A percentile compares a stretch with the other conserved stretches of the same genome.
Evolutionary conservation across 64 coral and sea anemone genomes (phyloP).

Genomic region (Actinia equina): DNA sequence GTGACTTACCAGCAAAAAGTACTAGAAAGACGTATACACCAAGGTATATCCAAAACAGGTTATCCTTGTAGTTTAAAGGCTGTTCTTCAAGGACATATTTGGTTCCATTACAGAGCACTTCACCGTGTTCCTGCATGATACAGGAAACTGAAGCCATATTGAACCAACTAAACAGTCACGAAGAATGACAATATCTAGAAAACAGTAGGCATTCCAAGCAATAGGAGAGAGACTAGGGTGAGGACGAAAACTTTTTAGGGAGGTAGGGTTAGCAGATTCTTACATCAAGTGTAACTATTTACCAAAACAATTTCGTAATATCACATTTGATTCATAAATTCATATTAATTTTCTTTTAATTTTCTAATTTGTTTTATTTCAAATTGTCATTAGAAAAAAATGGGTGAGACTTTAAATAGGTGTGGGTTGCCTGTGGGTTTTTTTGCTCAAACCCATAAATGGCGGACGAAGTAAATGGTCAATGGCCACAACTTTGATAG

Average conservation of each 20-base stretch:
- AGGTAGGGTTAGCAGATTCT: neutral
- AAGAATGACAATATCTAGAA: neutral
- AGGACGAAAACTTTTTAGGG: neutral
- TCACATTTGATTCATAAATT: neutral
- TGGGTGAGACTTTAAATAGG: too few species aligned
- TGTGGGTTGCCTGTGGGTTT: too few species aligned
- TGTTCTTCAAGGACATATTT: constrained; percentile 53
- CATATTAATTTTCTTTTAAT: neutral
- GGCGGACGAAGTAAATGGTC: constrained; percentile 3
- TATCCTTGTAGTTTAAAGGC: constrained; percentile 57
- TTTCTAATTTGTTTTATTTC: neutral
- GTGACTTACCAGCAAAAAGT: constrained; percentile 75
- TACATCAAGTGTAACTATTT: too few species aligned
- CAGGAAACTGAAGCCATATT: constrained; percentile 38
- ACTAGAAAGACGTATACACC: constrained; percentile 77
- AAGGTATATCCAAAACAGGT: constrained; percentile 84
- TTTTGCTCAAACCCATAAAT: neutral
- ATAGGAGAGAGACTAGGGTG: neutral
- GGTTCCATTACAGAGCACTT: constrained; percentile 64
- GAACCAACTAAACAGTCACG: neutral
- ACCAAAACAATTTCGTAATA: too few species aligned
- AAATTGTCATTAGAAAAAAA: too few species aligned
- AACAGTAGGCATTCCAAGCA: neutral
- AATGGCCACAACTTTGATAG: too few species aligned
- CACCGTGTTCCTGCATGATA: constrained; percentile 10